Evolutionary conservation across 2,888 invertebrate genomes (phyloP).

Genomic region (Melanotus villosus): DNA sequence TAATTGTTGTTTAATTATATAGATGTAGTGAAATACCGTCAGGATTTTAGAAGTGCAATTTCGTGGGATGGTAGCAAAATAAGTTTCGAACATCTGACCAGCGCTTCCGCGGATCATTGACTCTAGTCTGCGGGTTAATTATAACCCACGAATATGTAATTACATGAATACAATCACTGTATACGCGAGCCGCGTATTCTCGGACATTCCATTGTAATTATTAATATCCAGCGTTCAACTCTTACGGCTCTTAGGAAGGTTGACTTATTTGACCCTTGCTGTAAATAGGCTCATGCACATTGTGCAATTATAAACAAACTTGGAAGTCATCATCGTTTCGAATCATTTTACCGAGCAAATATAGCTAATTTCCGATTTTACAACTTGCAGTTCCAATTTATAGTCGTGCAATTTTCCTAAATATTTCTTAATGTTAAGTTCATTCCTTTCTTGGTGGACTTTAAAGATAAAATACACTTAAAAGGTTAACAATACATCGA

Average conservation of each 20-base stretch:
- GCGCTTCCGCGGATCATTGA: slow-evolving; percentile 64
- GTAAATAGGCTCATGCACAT: slow-evolving; percentile 45
- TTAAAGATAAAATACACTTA: too few relatives aligned
- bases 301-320: slow-evolving; percentile 37
- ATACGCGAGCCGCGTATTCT: slow-evolving; percentile 58
- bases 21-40: slow-evolving; percentile 39
- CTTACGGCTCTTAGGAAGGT: slow-evolving; percentile 49
- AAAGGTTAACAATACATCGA: too few relatives aligned
- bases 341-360: background rate
- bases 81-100: slow-evolving; percentile 51
- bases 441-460: too few relatives aligned
- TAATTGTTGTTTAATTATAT: slow-evolving; percentile 46
- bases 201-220: slow-evolving; percentile 59
- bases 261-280: slow-evolving; percentile 51
- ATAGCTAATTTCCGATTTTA: background rate
- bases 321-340: slow-evolving; percentile 26
- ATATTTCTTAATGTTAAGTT: background rate
- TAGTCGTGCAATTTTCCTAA: background rate
- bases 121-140: slow-evolving; percentile 65
- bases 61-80: slow-evolving; percentile 49
- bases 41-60: slow-evolving; percentile 45
- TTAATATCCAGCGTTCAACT: slow-evolving; percentile 54
- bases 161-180: slow-evolving; percentile 68
- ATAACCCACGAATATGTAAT: slow-evolving; percentile 69
- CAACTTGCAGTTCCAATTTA: background rate